These are phyloP conservation scores for Gasterosteus aculeatus DNA, from an alignment of 2,113 vertebrate genomes.

Conservation along the genomic window DNA sequence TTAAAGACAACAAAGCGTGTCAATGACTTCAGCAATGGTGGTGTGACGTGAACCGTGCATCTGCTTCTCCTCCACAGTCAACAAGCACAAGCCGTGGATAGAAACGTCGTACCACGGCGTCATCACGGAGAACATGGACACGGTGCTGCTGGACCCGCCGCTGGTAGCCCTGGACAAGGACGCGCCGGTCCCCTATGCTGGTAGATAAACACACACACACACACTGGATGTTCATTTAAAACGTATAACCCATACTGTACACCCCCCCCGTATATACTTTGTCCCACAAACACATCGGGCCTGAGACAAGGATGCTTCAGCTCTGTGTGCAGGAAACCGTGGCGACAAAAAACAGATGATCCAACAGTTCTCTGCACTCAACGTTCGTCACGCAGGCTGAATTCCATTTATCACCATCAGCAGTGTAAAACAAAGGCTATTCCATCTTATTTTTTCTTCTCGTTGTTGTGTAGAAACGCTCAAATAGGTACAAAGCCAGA, in stretches of 20 bases:
- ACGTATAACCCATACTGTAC: not conserved
- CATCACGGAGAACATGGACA: slow-evolving; percentile 95
- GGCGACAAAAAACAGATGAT: slow-evolving; percentile 55
- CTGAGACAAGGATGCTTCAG: slow-evolving; percentile 32
- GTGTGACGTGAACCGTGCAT: slow-evolving; percentile 11
- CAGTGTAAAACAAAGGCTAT: slow-evolving; percentile 32
- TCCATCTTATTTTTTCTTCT: slow-evolving; percentile 10
- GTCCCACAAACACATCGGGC: not conserved
- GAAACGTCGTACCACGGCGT: slow-evolving; percentile 97
- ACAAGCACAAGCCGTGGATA: slow-evolving; percentile 99
- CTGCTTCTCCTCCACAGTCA: slow-evolving; percentile 81
- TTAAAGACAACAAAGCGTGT: not conserved
- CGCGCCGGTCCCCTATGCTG: slow-evolving; percentile 93
- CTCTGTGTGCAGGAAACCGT: slow-evolving; percentile 46
- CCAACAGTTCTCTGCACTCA: slow-evolving; percentile 44
- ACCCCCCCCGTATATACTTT: not conserved
- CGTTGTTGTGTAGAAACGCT: not conserved
- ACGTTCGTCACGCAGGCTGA: slow-evolving; percentile 60
- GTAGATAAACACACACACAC: slow-evolving; percentile 73
- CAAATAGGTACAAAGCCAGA: not conserved
- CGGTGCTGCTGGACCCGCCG: slow-evolving; percentile 94
- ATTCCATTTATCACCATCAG: slow-evolving; percentile 55
- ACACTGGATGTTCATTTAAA: not conserved
- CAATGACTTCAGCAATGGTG: not conserved
- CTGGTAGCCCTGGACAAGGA: slow-evolving; percentile 97